These are phyloP conservation scores for Microctenopoma stevenorrisi DNA, from an alignment of 2,797 vertebrate species.

Conservation along the genomic window DNA sequence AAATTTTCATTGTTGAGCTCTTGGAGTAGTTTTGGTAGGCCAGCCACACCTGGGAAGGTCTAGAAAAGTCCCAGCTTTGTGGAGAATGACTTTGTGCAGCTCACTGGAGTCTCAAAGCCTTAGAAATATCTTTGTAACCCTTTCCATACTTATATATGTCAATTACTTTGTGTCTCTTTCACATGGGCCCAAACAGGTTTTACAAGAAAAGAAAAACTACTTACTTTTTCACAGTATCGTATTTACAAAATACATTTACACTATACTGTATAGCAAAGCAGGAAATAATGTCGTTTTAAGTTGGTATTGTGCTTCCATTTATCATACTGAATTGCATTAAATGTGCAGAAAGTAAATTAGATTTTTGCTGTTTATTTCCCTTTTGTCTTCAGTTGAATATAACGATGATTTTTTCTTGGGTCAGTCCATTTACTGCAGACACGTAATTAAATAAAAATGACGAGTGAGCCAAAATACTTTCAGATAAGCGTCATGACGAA, in stretches of 20 bases:
- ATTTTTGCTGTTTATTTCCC: slow-evolving; percentile 42
- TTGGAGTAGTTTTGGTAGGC: too few species aligned
- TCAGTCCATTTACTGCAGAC: slow-evolving; percentile 29
- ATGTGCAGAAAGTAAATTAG: slow-evolving; percentile 26
- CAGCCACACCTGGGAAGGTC: too few species aligned
- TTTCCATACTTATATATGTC: too few species aligned
- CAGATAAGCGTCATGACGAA: slow-evolving; percentile 15
- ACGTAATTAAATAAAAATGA: slow-evolving; percentile 39
- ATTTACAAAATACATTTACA: not conserved
- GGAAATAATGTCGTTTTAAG: not conserved
- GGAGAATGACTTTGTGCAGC: too few species aligned
- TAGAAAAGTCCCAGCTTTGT: too few species aligned
- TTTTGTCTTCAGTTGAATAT: slow-evolving; percentile 22
- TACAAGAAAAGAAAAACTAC: too few species aligned
- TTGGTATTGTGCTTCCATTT: not conserved
- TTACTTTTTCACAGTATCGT: not conserved
- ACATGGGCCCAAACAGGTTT: too few species aligned
- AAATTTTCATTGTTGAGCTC: too few species aligned
- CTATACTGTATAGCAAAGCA: not conserved
- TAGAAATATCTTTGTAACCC: too few species aligned
- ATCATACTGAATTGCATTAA: slow-evolving; percentile 32
- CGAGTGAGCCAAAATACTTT: slow-evolving; percentile 23
- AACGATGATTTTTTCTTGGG: slow-evolving; percentile 13
- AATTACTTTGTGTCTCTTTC: too few species aligned
- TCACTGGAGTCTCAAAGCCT: too few species aligned